These are phyloP conservation scores for Abrostola triplasia DNA, from an alignment of 2,888 invertebrate genomes.

Conservation along the genomic window DNA sequence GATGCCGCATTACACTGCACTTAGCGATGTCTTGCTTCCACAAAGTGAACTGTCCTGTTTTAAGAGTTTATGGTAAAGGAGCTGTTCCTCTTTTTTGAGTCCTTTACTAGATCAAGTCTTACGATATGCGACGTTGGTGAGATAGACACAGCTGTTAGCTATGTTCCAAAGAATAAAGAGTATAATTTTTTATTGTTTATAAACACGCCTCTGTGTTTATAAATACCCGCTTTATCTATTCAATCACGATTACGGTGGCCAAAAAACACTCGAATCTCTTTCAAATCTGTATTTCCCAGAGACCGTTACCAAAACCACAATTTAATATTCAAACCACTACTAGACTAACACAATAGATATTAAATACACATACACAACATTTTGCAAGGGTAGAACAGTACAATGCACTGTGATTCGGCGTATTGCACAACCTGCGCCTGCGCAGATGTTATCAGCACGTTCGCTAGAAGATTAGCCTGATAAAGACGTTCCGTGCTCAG, in stretches of 20 bases:
- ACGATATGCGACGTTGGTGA: too few species aligned
- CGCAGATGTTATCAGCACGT: slow-evolving; percentile 45
- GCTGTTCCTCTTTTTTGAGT: too few species aligned
- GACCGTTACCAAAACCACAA: slow-evolving; percentile 18
- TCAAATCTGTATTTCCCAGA: slow-evolving; percentile 17
- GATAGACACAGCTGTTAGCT: too few species aligned
- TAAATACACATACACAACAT: slow-evolving; percentile 63
- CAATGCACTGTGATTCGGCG: slow-evolving; percentile 56
- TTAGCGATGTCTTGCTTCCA: too few species aligned
- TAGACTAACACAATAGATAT: slow-evolving; percentile 17
- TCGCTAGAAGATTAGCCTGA: slow-evolving; percentile 39
- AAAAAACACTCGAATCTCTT: not conserved
- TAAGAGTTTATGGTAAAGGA: too few species aligned
- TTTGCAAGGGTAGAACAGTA: slow-evolving; percentile 61
- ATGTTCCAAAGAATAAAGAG: too few species aligned
- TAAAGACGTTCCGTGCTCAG: slow-evolving; percentile 44
- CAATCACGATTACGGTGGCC: slow-evolving; percentile 4
- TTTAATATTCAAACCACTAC: slow-evolving; percentile 34
- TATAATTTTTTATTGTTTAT: too few species aligned
- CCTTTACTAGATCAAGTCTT: too few species aligned
- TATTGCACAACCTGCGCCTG: slow-evolving; percentile 38
- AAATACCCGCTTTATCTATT: too few species aligned
- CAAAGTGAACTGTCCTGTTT: too few species aligned
- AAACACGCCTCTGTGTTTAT: too few species aligned
- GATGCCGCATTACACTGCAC: too few species aligned